These are phyloP conservation scores for Nipponacmea schrenckii DNA, from an alignment of 2,888 invertebrate species.

Conservation along the genomic window DNA sequence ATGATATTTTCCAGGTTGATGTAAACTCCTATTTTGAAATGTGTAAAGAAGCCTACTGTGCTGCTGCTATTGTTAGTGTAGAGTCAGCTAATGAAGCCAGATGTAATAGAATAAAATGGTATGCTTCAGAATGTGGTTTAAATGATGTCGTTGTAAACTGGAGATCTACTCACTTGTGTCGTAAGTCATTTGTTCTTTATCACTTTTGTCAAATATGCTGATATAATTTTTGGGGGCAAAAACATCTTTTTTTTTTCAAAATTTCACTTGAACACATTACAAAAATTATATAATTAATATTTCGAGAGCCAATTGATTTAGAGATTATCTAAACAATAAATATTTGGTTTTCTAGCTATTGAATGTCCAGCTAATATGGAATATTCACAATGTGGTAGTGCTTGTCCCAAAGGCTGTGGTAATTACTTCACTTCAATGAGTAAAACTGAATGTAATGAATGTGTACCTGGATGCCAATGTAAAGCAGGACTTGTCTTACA, in stretches of 20 bases:
- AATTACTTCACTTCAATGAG: slow-evolving; percentile 13
- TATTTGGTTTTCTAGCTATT: slow-evolving; percentile 13
- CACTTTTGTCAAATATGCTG: background rate
- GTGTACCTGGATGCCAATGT: slow-evolving; percentile 28
- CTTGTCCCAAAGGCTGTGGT: slow-evolving; percentile 22
- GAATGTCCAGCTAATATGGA: slow-evolving; percentile 23
- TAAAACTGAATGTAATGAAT: slow-evolving; percentile 18
- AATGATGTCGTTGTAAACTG: slow-evolving; percentile 19
- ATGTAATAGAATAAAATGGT: slow-evolving; percentile 21
- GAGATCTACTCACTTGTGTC: slow-evolving; percentile 17
- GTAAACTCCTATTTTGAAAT: slow-evolving; percentile 15
- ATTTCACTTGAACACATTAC: too few species aligned
- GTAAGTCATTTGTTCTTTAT: slow-evolving; percentile 16
- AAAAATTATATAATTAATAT: too few species aligned
- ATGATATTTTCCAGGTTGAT: background rate
- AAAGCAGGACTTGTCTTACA: slow-evolving; percentile 21
- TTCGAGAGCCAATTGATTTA: too few species aligned
- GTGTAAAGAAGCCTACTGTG: slow-evolving; percentile 20
- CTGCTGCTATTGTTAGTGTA: background rate
- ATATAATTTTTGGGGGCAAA: background rate
- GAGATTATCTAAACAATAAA: too few species aligned
- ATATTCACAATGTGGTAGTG: slow-evolving; percentile 24
- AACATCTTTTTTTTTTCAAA: background rate
- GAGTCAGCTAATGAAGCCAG: slow-evolving; percentile 10
- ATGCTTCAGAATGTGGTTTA: slow-evolving; percentile 18